Conservation (phyloP, 2,888 invertebrate species). For the Pomacea canaliculata region DNA sequence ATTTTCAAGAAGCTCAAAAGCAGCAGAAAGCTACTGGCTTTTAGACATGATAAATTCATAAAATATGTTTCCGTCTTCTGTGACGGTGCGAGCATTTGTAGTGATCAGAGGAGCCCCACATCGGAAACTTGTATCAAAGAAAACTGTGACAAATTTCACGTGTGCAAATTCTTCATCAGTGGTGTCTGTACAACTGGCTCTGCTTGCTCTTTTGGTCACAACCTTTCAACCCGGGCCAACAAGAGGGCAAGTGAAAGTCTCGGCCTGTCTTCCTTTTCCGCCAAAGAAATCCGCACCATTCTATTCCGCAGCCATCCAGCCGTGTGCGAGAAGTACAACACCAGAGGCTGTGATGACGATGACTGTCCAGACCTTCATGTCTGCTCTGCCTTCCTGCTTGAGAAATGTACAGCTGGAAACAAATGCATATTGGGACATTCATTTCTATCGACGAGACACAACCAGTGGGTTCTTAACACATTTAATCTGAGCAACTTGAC, state of each 20-base stretch:
- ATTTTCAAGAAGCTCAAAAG: too few species aligned
- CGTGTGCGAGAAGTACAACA: conserved; percentile 6
- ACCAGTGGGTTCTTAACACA: conserved; percentile 5
- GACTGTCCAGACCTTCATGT: conserved; percentile 16
- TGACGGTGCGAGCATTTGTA: not conserved
- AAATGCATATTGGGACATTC: conserved; percentile 5
- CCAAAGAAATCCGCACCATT: conserved; percentile 12
- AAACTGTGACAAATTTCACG: not conserved
- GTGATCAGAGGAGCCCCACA: not conserved
- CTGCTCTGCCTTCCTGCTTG: not conserved
- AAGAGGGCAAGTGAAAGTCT: not conserved
- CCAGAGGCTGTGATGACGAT: not conserved
- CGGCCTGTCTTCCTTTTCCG: conserved; percentile 2
- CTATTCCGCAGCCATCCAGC: conserved; percentile 5
- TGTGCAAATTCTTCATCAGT: conserved; percentile 6
- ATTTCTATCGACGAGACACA: conserved; percentile 2
- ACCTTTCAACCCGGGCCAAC: conserved; percentile 1
- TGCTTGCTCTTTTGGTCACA: conserved; percentile 4
- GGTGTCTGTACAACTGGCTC: conserved; percentile 1
- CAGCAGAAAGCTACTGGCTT: not conserved
- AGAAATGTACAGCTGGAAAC: not conserved
- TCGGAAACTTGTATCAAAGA: conserved; percentile 9
- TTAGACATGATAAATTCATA: not conserved
- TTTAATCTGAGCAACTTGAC: not conserved
- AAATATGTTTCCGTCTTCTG: conserved; percentile 5